These are phyloP conservation scores for Stegastes partitus DNA, from an alignment of 2,113 vertebrate genomes.

Conservation along the genomic window DNA sequence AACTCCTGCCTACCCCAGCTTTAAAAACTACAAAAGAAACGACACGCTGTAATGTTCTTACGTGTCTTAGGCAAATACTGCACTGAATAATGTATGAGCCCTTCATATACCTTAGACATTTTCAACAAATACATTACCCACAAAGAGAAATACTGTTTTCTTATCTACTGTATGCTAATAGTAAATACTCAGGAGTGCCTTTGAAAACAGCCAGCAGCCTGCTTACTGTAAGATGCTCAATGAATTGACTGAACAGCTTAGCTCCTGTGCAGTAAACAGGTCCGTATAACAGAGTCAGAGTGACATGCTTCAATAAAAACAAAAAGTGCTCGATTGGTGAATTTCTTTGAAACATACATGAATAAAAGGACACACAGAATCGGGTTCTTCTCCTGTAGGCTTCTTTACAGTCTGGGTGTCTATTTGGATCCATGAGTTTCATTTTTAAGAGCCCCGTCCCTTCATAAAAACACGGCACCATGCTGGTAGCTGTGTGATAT, in stretches of 20 bases:
- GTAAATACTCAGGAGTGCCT: conserved; percentile 17
- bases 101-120: not conserved
- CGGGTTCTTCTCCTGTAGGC: not conserved
- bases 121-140: not conserved
- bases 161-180: conserved; percentile 19
- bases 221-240: conserved; percentile 16
- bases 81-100: not conserved
- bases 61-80: not conserved
- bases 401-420: not conserved
- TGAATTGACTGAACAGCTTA: conserved; percentile 18
- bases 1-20: too few species aligned
- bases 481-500: conserved; percentile 8
- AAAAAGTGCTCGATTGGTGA: conserved; percentile 8
- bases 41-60: not conserved
- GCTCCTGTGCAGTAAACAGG: not conserved
- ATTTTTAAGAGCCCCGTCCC: not conserved
- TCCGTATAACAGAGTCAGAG: conserved; percentile 9
- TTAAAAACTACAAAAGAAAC: too few species aligned
- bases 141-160: not conserved
- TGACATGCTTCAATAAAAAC: conserved; percentile 15
- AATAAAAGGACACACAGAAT: not conserved
- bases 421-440: not conserved
- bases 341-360: not conserved
- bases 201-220: conserved; percentile 4
- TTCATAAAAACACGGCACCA: not conserved